Evolutionary conservation across 2,113 vertebrate species (phyloP).

Genomic region (Notarius lentiginosus): DNA sequence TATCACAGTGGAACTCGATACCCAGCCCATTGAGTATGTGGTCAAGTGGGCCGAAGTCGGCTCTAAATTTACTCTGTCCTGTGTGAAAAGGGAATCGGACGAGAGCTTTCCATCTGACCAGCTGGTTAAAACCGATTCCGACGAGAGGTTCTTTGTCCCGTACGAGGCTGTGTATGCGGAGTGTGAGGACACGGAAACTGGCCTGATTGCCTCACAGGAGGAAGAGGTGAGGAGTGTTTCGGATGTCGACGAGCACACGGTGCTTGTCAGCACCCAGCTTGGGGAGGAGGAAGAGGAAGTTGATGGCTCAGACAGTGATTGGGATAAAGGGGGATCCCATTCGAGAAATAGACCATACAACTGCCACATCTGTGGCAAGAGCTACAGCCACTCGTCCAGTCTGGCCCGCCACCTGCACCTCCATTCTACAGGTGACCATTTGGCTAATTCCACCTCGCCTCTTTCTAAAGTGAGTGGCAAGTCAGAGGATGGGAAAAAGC

Average conservation of each 20-base stretch:
- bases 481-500: constrained; percentile 40
- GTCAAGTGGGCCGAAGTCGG: constrained; percentile 76
- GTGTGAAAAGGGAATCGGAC: constrained; percentile 72
- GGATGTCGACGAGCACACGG: constrained; percentile 54
- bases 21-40: constrained; percentile 77
- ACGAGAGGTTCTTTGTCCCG: constrained; percentile 69
- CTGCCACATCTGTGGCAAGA: constrained; percentile 75
- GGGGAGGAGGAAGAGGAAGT: constrained; percentile 36
- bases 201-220: constrained; percentile 68
- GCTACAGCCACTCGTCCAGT: constrained; percentile 78
- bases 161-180: constrained; percentile 73
- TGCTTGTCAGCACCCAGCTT: constrained; percentile 63
- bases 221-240: constrained; percentile 57
- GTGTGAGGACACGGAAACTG: constrained; percentile 71
- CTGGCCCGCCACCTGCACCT: constrained; percentile 69
- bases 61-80: constrained; percentile 74
- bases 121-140: constrained; percentile 63
- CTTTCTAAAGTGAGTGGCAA: constrained; percentile 39
- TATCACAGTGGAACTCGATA: constrained; percentile 77
- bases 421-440: constrained; percentile 38
- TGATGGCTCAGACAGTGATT: constrained; percentile 51
- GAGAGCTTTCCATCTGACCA: constrained; percentile 61
- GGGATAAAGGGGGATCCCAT: constrained; percentile 62
- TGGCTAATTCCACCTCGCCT: constrained; percentile 14
- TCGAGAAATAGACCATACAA: constrained; percentile 66